Conservation (phyloP, 2,888 invertebrate genomes). For the Lysandra bellargus region DNA sequence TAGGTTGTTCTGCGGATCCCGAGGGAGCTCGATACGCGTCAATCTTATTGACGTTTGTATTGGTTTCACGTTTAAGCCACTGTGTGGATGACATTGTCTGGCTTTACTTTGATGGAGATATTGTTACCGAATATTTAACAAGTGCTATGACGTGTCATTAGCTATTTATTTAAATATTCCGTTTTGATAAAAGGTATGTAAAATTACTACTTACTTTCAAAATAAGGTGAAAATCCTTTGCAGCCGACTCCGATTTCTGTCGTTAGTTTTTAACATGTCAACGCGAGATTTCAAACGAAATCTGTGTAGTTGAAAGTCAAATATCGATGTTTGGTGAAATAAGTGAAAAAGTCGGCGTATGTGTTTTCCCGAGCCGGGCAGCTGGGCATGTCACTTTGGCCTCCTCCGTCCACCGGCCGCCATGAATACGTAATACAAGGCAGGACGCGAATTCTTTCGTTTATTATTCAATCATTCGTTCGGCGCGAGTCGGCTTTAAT, state of each 20-base stretch:
- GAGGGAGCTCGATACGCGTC: slow-evolving; percentile 62
- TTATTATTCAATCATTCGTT: slow-evolving; percentile 82
- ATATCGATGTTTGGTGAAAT: slow-evolving; percentile 27
- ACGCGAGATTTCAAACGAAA: slow-evolving; percentile 11
- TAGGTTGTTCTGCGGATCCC: slow-evolving; percentile 72
- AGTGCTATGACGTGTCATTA: background rate
- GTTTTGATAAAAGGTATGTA: too few relatives aligned
- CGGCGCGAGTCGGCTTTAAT: slow-evolving; percentile 79
- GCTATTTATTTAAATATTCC: too few relatives aligned
- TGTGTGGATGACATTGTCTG: slow-evolving; percentile 9
- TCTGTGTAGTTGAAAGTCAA: slow-evolving; percentile 25
- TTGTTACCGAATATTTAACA: background rate
- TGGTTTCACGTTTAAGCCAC: slow-evolving; percentile 51
- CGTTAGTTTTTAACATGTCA: background rate
- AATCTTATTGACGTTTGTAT: slow-evolving; percentile 57
- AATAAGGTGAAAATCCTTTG: too few relatives aligned
- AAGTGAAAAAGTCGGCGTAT: slow-evolving; percentile 31
- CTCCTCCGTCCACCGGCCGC: slow-evolving; percentile 64
- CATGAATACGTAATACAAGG: slow-evolving; percentile 80
- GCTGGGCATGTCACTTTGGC: slow-evolving; percentile 49
- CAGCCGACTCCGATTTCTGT: background rate
- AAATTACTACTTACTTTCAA: too few relatives aligned
- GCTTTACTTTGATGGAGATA: background rate
- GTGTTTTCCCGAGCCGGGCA: slow-evolving; percentile 41
- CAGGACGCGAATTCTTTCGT: slow-evolving; percentile 80